phyloP scores from a whole-genome alignment of 2,888 invertebrate genomes.

The Leptinotarsa tumamoca region DNA sequence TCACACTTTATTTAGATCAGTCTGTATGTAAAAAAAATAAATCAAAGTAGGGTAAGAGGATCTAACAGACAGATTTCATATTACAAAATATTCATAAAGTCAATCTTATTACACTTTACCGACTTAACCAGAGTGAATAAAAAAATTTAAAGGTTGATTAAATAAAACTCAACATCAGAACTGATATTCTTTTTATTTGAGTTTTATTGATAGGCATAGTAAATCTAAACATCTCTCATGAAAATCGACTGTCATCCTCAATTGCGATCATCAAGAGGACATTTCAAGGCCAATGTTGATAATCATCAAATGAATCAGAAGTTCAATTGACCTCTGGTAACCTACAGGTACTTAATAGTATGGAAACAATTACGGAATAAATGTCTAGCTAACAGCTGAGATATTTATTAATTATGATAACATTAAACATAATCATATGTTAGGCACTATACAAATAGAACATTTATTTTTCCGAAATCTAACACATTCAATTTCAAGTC shows the following conservation, averaged over 20 bases:
- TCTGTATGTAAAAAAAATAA: too few species aligned
- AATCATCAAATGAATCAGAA: not conserved
- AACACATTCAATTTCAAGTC: slow-evolving; percentile 41
- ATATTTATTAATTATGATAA: slow-evolving; percentile 43
- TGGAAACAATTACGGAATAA: slow-evolving; percentile 2
- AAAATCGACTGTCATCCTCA: not conserved
- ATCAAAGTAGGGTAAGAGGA: too few species aligned
- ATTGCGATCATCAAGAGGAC: not conserved
- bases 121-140: not conserved
- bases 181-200: not conserved
- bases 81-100: too few species aligned
- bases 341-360: slow-evolving; percentile 1
- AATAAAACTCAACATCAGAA: not conserved
- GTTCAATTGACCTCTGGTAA: slow-evolving; percentile 7
- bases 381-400: slow-evolving; percentile 37
- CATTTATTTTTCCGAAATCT: slow-evolving; percentile 40
- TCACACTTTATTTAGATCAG: too few species aligned
- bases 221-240: not conserved
- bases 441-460: slow-evolving; percentile 48
- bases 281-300: not conserved
- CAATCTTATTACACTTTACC: too few species aligned
- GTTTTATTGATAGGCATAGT: not conserved
- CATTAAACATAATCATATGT: slow-evolving; percentile 40
- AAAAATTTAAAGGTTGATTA: not conserved
- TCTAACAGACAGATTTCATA: too few species aligned